Base-by-base conservation (phyloP, 2,113 vertebrate species). In the Isurus oxyrinchus region DNA sequence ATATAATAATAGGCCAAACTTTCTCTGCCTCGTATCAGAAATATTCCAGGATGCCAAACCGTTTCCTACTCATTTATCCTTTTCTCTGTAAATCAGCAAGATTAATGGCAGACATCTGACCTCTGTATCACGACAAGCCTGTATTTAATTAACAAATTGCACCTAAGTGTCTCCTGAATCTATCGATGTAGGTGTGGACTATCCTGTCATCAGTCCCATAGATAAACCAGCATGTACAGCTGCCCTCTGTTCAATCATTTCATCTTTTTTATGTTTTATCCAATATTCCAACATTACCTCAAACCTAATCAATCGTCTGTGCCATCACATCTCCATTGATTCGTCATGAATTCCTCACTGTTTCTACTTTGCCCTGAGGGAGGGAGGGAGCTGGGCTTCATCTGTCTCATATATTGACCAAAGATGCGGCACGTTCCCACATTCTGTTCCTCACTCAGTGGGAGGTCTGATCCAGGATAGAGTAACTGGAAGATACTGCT, bases 81-180 rank as follows among this genome's bases (percentile, higher is more conserved):
- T 44, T 23, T 27, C 66, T 69, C 19, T 25, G 13, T 69, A 69
- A 49, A 53, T 31, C 27, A 23, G 44, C n/a, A 69, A 95, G 63
- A 95, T 69, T 69, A 66, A 95, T 72, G 63, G n/a, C 66, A 53
- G 35, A 27, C 44, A 95, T 44, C 40, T 23, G 40, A 49, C 40
- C 44, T 95, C 23, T 44, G 44, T 27, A 31, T 93, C 25, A 35
- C 14, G 11, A 66, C 55, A 66, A 31, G 91, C 91, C 19, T 21
- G n/a, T 11, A 53, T 95, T 95, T 95, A 95, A 69, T 95, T 67
- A 53, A 49, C 59, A 69, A 69, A 72, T 95, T 95, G 23, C 23
- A 49, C 66, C 66, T 49, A 11, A 53, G 94, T 53, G 19, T 66
- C 61, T 40, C 67, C 59, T 40, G n/a, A 44, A 2, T 35, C 63